Base-by-base conservation (phyloP, 1,140 invertebrate species). In the Cydia amplana region DNA sequence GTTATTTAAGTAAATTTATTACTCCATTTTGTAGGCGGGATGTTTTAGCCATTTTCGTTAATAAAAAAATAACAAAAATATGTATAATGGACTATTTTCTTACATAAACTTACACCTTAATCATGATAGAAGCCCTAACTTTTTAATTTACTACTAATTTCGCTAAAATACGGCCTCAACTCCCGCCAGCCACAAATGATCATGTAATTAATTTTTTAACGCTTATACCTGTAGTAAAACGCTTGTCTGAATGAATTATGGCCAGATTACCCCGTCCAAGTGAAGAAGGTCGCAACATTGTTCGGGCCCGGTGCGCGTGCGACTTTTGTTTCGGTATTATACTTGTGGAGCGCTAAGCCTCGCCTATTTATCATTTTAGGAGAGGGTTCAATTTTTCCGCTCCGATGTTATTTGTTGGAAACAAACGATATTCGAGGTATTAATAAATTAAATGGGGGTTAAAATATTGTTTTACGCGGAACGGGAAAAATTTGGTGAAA, bases 361-460 rank as follows among this genome's bases (percentile, higher is more conserved):
- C 28, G 32, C 5, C 65, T 20, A 70, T 70, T 70, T 70, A 70
- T 70, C 65, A 70, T 70, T 70, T 70, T 70, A 20, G 32, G 65
- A 70, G 65, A 70, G 65, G 65, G 65, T 70, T 70, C 65, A 70
- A 70, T 70, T 70, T 70, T 70, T 70, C 16, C 36, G 65, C 55
- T n/a, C 16, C 55, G 55, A 9, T n/a, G 55, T 60, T 60, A 51
- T 51, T 28, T 43, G 32, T 43, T 70, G 20, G n/a, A 18, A 70
- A 70, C 28, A 70, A 36, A 70, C 65, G 32, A 36, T 36, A 70
- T 70, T 70, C 32, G 14, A n/a, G 55, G 55, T 60, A 23, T 23
- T 60, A 60, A 60, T 60, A 60, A 60, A 60, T 60, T 0, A 60
- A 60, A 60, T 23, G 55, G n/a, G 20, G 55, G 55, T 20, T 60